Conservation (phyloP, 2,888 invertebrate species). For the Blera fallax region DNA sequence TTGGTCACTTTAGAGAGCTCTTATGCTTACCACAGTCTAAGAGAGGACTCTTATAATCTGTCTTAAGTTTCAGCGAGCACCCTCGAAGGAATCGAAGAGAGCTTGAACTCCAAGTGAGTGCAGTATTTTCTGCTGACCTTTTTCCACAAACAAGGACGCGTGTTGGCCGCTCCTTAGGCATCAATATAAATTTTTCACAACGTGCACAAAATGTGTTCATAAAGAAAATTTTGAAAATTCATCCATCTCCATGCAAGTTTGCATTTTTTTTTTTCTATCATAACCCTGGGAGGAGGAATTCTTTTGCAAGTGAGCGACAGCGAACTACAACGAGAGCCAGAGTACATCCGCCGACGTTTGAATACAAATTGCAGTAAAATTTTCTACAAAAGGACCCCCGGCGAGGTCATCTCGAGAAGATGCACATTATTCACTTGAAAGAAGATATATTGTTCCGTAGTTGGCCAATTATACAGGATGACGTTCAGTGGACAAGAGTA, state of each 20-base stretch:
- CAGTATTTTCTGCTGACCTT: too few species aligned
- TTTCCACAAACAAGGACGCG: background rate
- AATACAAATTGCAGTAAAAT: background rate
- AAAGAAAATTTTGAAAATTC: background rate
- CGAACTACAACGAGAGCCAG: background rate
- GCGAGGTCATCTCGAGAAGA: background rate
- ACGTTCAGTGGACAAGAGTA: background rate
- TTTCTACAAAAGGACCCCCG: background rate
- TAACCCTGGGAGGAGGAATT: background rate
- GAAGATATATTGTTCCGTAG: constrained; percentile 1
- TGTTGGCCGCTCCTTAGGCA: background rate
- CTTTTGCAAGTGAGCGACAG: background rate
- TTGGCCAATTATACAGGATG: constrained; percentile 2
- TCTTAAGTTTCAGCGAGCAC: too few species aligned
- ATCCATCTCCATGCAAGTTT: background rate
- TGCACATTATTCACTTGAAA: background rate
- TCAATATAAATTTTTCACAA: background rate
- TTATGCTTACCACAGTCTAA: too few species aligned
- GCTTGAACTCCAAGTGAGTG: too few species aligned
- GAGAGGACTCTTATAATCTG: too few species aligned
- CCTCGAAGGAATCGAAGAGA: too few species aligned
- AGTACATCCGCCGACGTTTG: background rate
- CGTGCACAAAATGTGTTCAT: background rate
- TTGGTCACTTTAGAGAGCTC: too few species aligned
- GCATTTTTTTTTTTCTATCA: constrained; percentile 3